Base-by-base conservation (phyloP, 2,888 invertebrate genomes). In the Bombylius discolor region DNA sequence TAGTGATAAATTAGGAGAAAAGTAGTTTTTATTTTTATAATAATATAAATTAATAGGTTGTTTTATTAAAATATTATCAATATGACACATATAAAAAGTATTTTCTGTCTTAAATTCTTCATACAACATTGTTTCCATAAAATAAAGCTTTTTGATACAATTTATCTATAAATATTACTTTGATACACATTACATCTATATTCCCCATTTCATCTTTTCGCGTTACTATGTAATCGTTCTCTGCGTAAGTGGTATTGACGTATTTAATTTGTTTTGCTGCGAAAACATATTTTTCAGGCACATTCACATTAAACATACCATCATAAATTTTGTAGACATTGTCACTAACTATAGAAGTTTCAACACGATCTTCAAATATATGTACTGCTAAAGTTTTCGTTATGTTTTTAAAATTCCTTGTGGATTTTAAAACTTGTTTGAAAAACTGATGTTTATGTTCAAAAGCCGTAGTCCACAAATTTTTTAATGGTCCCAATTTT, bases 371-470 rank as follows among this genome's bases (percentile, higher is more conserved):
- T 8, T 31, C 31, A 51, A 44, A 51, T 31, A 51, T 11, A 12
- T 39, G 31, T 47, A 46, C n/a, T 9, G 52, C 39, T 23, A 52
- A 31, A 7, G 49, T 49, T n/a, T n/a, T 14, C 4, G 53, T 53
- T 13, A 56, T 31, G 46, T 58, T 62, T 59, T 60, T 61, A 46
- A 61, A 64, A 58, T 66, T 64, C 51, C 58, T 58, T n/a, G n/a
- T 14, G 47, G 56, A 57, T 51, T 58, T 56, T 0, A 58, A 39
- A 14, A 55, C 46, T 57, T 55, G 59, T 60, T 64, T 65, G 49
- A 64, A 64, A 56, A 56, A 65, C 5, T 60, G 52, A 50, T 66
- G 64, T 52, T 66, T 65, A 44, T 62, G 63, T 59, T 66, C 64
- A 55, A 65, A 66, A 9, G 61, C 32, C 54, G 60, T 51, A 6